Evolutionary conservation across 2,888 invertebrate species (phyloP), one percentile per base, ranked within the genome.

Genomic region (Acleris holmiana): DNA sequence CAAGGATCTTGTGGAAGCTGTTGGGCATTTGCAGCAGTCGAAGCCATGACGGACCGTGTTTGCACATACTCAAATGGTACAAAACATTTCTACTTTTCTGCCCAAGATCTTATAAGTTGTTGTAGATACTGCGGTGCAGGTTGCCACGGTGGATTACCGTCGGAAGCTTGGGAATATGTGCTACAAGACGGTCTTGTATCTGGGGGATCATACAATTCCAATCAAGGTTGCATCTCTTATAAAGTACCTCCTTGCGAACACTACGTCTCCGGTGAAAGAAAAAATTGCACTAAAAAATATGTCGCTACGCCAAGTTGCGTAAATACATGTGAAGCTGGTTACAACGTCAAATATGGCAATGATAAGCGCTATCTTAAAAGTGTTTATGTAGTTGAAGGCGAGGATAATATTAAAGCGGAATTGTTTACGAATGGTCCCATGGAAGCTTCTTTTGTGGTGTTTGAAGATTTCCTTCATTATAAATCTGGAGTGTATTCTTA

Each of bases 1-100:
- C 97, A 98, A 72, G 97, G 97, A 15, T 95, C 96, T n/a, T 98
- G 98, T 83, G 98, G 98, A 29, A 98, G 98, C 46, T 98, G 98
- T 88, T 98, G 98, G 98, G 98, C 98, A 2, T 97, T 98, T 83
- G 98, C 97, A 35, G 97, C 98, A 7, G 97, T 97, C 0, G 97
- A 97, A 85, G 96, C 97, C 2, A 98, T 98, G 96, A 96, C 97
- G 4, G 98, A 98, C 85, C 93, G 98, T 60, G 94, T 95, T 29
- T 98, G 98, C 85, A 97, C 97, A 73, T 95, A 95, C 76, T 96
- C 96, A 0, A 94, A 95, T 48, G 97, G 95, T 17, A 93, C 94
- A 15, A 80, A 92, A 13, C 93, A 96, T 80, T 95, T 96, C 78
- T 95, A 96, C 73, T 94, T 97, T 75, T 97, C 98, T 1, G 95